Base-by-base conservation (phyloP, 2,888 invertebrate genomes). In the Hesperia comma region DNA sequence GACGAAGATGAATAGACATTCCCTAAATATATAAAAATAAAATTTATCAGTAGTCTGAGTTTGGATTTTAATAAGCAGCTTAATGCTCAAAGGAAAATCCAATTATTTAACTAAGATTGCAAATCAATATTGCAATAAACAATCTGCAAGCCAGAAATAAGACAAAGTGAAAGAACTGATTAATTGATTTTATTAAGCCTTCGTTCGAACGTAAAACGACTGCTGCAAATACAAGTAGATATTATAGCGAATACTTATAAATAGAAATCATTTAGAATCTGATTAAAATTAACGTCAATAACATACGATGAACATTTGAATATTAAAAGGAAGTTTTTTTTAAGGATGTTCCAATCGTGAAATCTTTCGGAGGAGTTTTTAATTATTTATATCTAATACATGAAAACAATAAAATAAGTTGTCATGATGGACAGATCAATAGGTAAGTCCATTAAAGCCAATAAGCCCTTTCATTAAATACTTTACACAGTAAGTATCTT, bases 51-150 rank as follows among this genome's bases (percentile, higher is more conserved):
- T 26, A 26, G 14, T 14, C 21, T 12, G 12, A 8, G 15, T 7
- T 46, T 6, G 14, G 15, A 19, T 49, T 49, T 49, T 49, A 49
- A 49, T 49, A 49, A 49, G 19, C 49, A 49, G 46, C 6, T 19
- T 49, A 49, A 8, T n/a, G 10, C 19, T 61, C 26, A 19, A 51
- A 61, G 61, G 51, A 61, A 60, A 33, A 61, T 61, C 49, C 49
- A 49, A 61, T 54, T 40, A 53, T 53, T 63, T 55, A 54, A 17
- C 37, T 21, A 32, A 17, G 40, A 41, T 54, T 33, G 33, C 53
- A 41, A 54, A 51, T 54, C 37, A 62, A 33, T 41, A 61, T 53
- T 33, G 61, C 49, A 61, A 51, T 51, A 61, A 61, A 61, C 49
- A 19, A 19, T 19, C 53, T 51, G 10, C 33, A 15, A 53, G 19